Base-by-base conservation (phyloP, 1,140 invertebrate genomes). In the Hylaeus anthracinus region DNA sequence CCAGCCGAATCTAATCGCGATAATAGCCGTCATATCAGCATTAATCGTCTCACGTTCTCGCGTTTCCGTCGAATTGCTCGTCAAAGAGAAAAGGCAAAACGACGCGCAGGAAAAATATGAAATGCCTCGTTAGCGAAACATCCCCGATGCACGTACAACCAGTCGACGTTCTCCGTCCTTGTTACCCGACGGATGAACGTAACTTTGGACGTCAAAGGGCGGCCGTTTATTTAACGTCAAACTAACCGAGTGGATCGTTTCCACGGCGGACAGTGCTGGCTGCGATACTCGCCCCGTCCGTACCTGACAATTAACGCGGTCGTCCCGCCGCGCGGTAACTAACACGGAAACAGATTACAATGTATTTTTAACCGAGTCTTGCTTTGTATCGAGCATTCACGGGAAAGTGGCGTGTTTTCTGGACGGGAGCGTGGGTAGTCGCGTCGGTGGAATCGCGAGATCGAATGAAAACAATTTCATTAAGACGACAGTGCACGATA, bases 191-290 rank as follows among this genome's bases (percentile, higher is more conserved):
- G 26, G 15, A 14, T 10, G 8, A 56, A 39, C 60, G n/a, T 53
- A 79, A 79, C 77, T 64, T 41, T 51, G 70, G 15, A 48, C 51
- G 70, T 79, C 70, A 64, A 73, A 79, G 77, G 70, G 4, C 26
- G n/a, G n/a, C 61, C 45, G 77, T 79, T 79, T 72, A 79, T 79
- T 79, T 79, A 79, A 79, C 70, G 77, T 79, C 77, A 79, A 48
- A 65, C 70, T 56, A 73, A 72, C 70, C 26, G 5, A 4, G 55
- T 2, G 75, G 58, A 60, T 14, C 64, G 5, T 78, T 71, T 63
- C 43, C 75, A 63, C 48, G 10, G 9, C 9, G 74, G 3, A 37
- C n/a, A 26, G 15, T 6, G 56, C 43, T 14, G 10, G 45, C 73
- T 60, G 67, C 48, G 69, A 72, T 72, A 79, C 76, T n/a, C 39